Evolutionary conservation across 2,113 vertebrate species (phyloP), one percentile per base, ranked within the genome.

Genomic region (Rhinoptilus africanus): DNA sequence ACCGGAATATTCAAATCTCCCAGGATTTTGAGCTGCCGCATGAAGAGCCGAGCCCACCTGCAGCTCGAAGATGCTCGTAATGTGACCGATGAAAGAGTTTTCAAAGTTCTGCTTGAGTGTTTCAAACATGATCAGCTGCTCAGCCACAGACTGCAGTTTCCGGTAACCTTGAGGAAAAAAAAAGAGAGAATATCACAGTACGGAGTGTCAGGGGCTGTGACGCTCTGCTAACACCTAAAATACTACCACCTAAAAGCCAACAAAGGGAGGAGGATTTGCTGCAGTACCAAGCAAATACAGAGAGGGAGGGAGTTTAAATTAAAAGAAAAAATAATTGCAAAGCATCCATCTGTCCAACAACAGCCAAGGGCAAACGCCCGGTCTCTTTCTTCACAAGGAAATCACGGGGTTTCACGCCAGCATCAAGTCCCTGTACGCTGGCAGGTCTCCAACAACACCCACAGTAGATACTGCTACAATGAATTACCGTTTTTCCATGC

Each of bases 91-190:
- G 72, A 97, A 79, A 34, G 93, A 63, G 32, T 43, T 97, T 80
- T 97, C 94, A 0, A 98, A 97, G 86, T 81, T 97, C 91, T 98
- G 95, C 80, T 96, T 95, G 76, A 97, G 88, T 2, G 67, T 97
- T 88, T 98, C 95, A 68, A 97, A 97, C 76, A 91, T 48, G 85
- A 97, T 96, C 63, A 96, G 90, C 84, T 97, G 97, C 76, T 97
- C 96, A 5, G 96, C 94, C 68, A 97, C 96, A 1, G 85, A 45
- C 76, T 97, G 96, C 47, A 97, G 77, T 37, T 96, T 96, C 48
- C 92, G 43, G 47, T 97, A 97, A 51, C 93, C 96, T 97, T 1
- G 10, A n/a, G 54, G 6, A 4, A 21, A 64, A 37, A 37, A 57
- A 27, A 13, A 67, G 30, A 47, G 13, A 4, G 21, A 28, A 63